Conservation (phyloP, 2,888 invertebrate genomes). For the Habrosyne pyritoides region DNA sequence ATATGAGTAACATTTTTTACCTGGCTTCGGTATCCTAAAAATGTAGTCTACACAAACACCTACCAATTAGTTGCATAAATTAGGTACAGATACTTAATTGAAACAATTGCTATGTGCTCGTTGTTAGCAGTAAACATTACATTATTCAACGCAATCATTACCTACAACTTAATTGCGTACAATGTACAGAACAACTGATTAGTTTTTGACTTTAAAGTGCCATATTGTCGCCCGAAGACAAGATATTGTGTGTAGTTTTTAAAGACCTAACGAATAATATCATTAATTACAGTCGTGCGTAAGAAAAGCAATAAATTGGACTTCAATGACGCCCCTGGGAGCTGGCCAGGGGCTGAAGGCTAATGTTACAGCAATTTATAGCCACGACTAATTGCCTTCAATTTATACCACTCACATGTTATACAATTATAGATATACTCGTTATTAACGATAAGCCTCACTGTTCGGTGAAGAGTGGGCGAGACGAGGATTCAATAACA, state of each 20-base stretch:
- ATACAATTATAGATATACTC: constrained; percentile 10
- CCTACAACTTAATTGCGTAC: not conserved
- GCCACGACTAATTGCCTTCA: constrained; percentile 67
- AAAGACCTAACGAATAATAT: constrained; percentile 10
- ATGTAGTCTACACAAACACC: too few relatives aligned
- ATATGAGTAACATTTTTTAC: too few relatives aligned
- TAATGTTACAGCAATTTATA: constrained; percentile 63
- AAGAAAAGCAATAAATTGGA: constrained; percentile 70
- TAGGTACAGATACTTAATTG: constrained; percentile 7
- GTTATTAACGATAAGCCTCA: not conserved
- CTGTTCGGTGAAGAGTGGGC: constrained; percentile 13
- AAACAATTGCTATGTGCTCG: too few relatives aligned
- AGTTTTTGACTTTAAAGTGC: constrained; percentile 3
- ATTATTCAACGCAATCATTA: not conserved
- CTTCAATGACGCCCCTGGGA: constrained; percentile 69
- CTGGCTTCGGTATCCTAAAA: too few relatives aligned
- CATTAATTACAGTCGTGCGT: constrained; percentile 32
- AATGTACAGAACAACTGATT: not conserved
- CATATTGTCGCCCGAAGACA: constrained; percentile 1
- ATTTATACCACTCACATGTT: constrained; percentile 46
- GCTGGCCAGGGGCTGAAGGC: constrained; percentile 23
- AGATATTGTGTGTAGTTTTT: not conserved
- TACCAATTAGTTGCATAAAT: too few relatives aligned
- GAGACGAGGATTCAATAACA: not conserved
- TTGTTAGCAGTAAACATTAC: constrained; percentile 1